Percentiles rank a stretch among this genome's conserved stretches.
These are phyloP conservation scores for Catostylus mosaicus DNA, from an alignment of 30 jellyfish, hydroid and myxozoan species.

Conservation along the genomic window DNA sequence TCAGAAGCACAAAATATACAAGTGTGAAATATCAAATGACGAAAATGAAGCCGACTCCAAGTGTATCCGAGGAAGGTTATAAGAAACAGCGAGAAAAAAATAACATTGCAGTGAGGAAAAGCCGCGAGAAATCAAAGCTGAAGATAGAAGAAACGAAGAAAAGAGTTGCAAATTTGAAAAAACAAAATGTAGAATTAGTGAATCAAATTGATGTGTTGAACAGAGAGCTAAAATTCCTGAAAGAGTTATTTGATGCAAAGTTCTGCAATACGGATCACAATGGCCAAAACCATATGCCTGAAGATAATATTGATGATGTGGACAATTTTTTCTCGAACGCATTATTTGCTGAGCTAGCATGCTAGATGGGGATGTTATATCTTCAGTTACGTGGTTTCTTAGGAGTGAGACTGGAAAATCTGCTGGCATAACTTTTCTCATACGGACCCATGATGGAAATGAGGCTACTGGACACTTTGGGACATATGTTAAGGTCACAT, in stretches of 20 bases:
- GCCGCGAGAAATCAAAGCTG: slow-evolving; percentile 76
- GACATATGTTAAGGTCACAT: too few relatives aligned
- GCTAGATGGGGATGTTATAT: too few relatives aligned
- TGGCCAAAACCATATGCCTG: not conserved
- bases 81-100: slow-evolving; percentile 47
- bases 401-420: too few relatives aligned
- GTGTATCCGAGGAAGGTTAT: slow-evolving; percentile 10
- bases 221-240: slow-evolving; percentile 69
- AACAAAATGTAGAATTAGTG: slow-evolving; percentile 52
- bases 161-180: slow-evolving; percentile 43
- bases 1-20: too few relatives aligned
- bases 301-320: not conserved
- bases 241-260: slow-evolving; percentile 56
- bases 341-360: not conserved
- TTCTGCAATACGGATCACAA: slow-evolving; percentile 1
- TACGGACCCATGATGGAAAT: too few relatives aligned
- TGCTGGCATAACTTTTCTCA: too few relatives aligned
- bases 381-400: too few relatives aligned
- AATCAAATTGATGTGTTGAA: slow-evolving; percentile 56
- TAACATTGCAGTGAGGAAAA: slow-evolving; percentile 75
- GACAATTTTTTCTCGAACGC: slow-evolving; percentile 7
- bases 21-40: too few relatives aligned
- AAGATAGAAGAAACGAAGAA: slow-evolving; percentile 67
- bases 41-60: slow-evolving; percentile 28
- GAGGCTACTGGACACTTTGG: too few relatives aligned